Percentiles rank a stretch among this genome's conserved stretches.
Evolutionary conservation across 2,113 vertebrate genomes (phyloP).

Genomic region (Lagopus muta): DNA sequence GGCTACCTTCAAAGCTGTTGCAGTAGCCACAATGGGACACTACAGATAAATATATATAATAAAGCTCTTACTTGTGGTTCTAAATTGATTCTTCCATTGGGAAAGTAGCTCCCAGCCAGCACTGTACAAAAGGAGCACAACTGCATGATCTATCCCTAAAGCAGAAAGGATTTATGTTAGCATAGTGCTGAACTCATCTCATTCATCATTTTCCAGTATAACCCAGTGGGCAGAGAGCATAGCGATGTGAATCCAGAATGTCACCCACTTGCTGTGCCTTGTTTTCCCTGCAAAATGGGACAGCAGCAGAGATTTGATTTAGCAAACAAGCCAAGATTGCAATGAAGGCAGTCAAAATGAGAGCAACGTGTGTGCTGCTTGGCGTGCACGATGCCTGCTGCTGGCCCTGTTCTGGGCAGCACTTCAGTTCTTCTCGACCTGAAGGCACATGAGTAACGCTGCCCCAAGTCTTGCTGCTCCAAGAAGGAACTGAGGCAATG

Average conservation of each 20-base stretch:
- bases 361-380: neutral
- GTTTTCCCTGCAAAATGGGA: neutral
- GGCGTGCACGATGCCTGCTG: neutral
- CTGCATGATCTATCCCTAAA: neutral
- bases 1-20: conserved; percentile 20
- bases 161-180: neutral
- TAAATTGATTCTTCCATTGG: neutral
- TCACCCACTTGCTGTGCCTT: neutral
- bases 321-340: fast-evolving
- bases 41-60: neutral
- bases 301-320: neutral
- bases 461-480: neutral
- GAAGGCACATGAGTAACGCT: neutral
- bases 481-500: neutral
- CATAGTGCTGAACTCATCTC: neutral
- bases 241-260: neutral
- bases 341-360: neutral
- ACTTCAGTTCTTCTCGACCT: neutral
- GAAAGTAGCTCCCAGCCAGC: neutral
- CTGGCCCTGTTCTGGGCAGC: neutral
- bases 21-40: neutral
- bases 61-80: neutral
- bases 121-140: neutral
- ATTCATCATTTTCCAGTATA: neutral
- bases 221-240: neutral